Base-by-base conservation (phyloP, 2,113 vertebrate genomes). In the Malurus melanocephalus region DNA sequence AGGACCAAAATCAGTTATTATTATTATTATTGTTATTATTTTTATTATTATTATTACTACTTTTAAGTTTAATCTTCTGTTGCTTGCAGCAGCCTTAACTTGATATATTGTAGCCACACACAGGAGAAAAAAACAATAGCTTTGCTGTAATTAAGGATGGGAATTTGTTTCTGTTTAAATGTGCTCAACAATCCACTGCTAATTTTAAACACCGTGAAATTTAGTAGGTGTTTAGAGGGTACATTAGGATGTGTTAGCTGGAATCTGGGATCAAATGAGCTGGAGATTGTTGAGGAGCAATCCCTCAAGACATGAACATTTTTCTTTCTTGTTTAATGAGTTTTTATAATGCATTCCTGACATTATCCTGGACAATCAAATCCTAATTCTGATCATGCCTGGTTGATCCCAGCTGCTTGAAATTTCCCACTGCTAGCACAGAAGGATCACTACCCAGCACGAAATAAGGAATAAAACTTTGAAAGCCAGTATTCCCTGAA, bases 181-280 rank as follows among this genome's bases (percentile, higher is more conserved):
- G 3, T 45, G 15, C 24, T 80, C 17, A 56, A 74, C 88, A 91
- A 80, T 73, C 48, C 32, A 49, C 32, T 42, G n/a, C 28, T 43
- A 55, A 24, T 86, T 80, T 93, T 40, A 74, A 90, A 59, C 20
- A 55, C 40, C 40, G 28, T 53, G 18, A 88, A 87, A 86, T 66
- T 57, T 33, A 43, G n/a, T 59, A n/a, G 27, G 13, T 52, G n/a
- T 55, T 64, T 71, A 40, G 26, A 69, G 52, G 5, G 15, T 60
- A 27, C 33, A 42, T 46, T 67, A 59, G 23, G 21, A 60, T 78
- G 42, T 59, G 17, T 52, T 60, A 53, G 13, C 52, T 88, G 40
- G 83, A 78, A 88, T 75, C 60, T 60, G 33, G 24, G 56, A 52
- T 64, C 35, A 56, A 69, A 33, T 74, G 69, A 90, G 52, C 28